Evolutionary conservation across 2,797 vertebrate genomes (phyloP), one percentile per base, ranked within the genome.

Genomic region (Typhlichthys eigenmanni): DNA sequence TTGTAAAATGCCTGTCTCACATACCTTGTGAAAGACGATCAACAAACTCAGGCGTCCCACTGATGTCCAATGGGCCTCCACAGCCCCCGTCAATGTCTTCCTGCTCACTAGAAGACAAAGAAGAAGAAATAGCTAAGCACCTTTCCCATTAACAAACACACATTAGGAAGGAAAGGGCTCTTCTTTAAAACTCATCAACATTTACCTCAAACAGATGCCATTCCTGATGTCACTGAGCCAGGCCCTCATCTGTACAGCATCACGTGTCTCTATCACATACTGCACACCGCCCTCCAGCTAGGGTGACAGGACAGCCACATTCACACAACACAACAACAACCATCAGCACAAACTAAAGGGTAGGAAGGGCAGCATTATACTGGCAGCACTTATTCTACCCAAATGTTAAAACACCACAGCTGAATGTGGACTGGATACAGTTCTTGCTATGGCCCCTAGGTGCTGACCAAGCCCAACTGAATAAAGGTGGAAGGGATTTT

Each of bases 141-240:
- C 29, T 16, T 9, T 38, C 38, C 9, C 38, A 43, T 7, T 7
- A 43, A 43, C 7, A 8, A 43, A 43, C 8, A 43, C 7, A 7
- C 7, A 43, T 29, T 29, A 29, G 24, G 24, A 29, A 29, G 38
- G 7, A 43, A 43, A 43, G 38, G 38, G 4, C 47, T 13, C 12
- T 4, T 13, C 47, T 13, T 13, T 13, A 48, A 48, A 48, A 48
- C 11, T 48, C 34, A n/a, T 2, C 13, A 19, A 51, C 12, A 47
- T 7, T 82, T 85, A 95, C 95, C 95, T 94, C 17, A 94, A 90
- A 73, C 93, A 94, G 78, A 96, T 91, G 79, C 92, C 93, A 49
- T 95, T 95, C 69, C 95, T 91, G 83, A 97, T 95, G 91, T 97
- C 95, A 3, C 92, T 92, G 32, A 97, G 93, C 95, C 95, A 97